A percentile compares a stretch with the other conserved stretches of the same genome.
These are phyloP conservation scores for Cygnus atratus DNA, from an alignment of 2,113 vertebrate species.

Conservation along the genomic window DNA sequence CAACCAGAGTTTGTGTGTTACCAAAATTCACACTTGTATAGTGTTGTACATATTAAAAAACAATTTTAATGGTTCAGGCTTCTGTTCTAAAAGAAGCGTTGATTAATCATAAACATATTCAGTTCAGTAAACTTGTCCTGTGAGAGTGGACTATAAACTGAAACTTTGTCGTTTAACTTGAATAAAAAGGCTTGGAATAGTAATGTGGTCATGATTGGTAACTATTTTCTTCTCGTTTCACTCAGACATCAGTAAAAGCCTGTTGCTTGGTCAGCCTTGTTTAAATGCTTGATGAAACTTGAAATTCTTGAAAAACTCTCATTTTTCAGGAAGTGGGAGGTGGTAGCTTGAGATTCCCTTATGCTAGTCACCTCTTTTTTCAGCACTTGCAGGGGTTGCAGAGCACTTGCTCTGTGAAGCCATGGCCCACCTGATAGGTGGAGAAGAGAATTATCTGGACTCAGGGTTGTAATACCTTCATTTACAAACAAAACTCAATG, in stretches of 20 bases:
- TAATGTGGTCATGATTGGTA: background rate
- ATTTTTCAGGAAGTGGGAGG: background rate
- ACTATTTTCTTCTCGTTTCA: background rate
- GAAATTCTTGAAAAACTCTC: background rate
- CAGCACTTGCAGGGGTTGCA: background rate
- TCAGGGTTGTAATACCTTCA: background rate
- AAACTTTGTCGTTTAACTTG: background rate
- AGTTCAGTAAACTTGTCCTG: background rate
- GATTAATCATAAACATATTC: background rate
- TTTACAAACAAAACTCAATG: fast-evolving
- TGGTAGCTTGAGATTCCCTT: background rate
- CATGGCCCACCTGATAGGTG: background rate
- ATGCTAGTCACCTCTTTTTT: background rate
- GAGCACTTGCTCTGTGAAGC: background rate
- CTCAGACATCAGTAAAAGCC: background rate
- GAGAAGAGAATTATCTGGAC: background rate
- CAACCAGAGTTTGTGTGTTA: background rate
- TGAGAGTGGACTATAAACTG: background rate
- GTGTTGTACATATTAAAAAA: background rate
- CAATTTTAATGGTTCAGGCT: background rate
- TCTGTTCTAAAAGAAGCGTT: background rate
- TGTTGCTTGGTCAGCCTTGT: background rate
- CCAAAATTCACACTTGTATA: background rate
- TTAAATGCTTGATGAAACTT: background rate
- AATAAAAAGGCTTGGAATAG: background rate